Percentiles rank a stretch among this genome's conserved stretches.
phyloP scores from a whole-genome alignment of 2,113 vertebrate species.

The Cololabis saira region DNA sequence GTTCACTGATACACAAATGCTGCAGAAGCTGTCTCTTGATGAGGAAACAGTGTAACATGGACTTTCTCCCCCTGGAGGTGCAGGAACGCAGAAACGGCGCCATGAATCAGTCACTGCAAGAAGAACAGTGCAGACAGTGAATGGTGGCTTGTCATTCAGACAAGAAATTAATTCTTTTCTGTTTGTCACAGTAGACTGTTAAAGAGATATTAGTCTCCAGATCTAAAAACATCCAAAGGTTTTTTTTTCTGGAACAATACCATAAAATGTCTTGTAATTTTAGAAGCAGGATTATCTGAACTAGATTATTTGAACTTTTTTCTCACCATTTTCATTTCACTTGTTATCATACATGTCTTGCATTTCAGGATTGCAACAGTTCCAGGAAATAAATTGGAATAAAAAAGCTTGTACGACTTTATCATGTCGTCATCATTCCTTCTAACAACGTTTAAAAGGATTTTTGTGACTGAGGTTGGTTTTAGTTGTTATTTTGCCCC shows the following conservation, averaged over 20 bases:
- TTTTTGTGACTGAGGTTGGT: too few relatives aligned
- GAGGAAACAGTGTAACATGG: neutral
- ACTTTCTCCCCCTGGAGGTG: constrained; percentile 28
- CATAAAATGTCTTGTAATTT: constrained; percentile 35
- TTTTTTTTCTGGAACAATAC: constrained; percentile 12
- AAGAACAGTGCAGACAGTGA: constrained; percentile 25
- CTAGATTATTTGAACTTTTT: constrained; percentile 27
- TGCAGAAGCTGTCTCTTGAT: constrained; percentile 21
- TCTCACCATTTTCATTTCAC: too few relatives aligned
- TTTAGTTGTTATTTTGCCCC: too few relatives aligned
- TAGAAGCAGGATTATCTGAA: constrained; percentile 45
- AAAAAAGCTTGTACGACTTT: too few relatives aligned
- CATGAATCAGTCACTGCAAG: constrained; percentile 45
- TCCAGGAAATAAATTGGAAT: too few relatives aligned
- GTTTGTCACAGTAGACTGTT: neutral
- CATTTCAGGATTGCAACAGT: too few relatives aligned
- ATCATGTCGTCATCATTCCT: too few relatives aligned
- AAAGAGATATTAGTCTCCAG: too few relatives aligned
- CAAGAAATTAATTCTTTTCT: neutral
- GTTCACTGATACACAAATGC: constrained; percentile 16
- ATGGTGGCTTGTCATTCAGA: neutral
- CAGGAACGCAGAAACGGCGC: constrained; percentile 11
- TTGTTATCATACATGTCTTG: too few relatives aligned
- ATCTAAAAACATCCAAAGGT: constrained; percentile 6
- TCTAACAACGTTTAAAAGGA: too few relatives aligned